These are phyloP conservation scores for Plodia interpunctella DNA, from an alignment of 1,140 invertebrate species.

Conservation along the genomic window DNA sequence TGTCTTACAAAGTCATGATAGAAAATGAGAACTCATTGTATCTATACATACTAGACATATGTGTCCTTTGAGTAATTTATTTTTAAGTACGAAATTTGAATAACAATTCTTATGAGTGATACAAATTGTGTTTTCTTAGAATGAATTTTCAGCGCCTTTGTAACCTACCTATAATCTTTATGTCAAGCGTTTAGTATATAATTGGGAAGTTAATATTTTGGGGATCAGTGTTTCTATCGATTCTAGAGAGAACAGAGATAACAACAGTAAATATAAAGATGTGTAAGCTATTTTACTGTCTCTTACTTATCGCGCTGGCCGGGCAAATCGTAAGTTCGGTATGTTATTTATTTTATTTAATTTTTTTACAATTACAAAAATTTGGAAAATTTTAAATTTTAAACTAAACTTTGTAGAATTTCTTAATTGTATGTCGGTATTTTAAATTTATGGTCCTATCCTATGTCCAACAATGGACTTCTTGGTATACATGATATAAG, in stretches of 20 bases:
- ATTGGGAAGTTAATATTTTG: neutral
- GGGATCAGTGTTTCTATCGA: neutral
- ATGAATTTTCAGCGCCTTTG: neutral
- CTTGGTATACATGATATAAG: too few relatives aligned
- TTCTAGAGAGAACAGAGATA: neutral
- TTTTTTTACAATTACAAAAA: too few relatives aligned
- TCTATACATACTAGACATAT: neutral
- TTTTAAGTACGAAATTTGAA: neutral
- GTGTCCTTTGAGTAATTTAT: neutral
- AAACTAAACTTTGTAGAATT: too few relatives aligned
- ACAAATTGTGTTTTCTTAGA: neutral
- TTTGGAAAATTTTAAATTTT: too few relatives aligned
- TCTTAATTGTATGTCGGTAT: too few relatives aligned
- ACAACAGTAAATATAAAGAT: slow-evolving; percentile 3
- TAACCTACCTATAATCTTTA: neutral
- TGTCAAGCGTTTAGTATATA: slow-evolving; percentile 6
- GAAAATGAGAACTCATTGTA: neutral
- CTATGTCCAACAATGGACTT: too few relatives aligned
- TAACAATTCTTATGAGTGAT: neutral
- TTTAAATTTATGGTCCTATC: too few relatives aligned
- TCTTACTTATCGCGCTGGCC: slow-evolving; percentile 8
- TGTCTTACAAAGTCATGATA: neutral
- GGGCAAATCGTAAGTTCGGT: slow-evolving; percentile 18
- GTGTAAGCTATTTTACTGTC: slow-evolving; percentile 6
- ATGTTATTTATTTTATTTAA: too few relatives aligned